phyloP scores from a whole-genome alignment of 2,888 invertebrate species.

The Plutella xylostella region DNA sequence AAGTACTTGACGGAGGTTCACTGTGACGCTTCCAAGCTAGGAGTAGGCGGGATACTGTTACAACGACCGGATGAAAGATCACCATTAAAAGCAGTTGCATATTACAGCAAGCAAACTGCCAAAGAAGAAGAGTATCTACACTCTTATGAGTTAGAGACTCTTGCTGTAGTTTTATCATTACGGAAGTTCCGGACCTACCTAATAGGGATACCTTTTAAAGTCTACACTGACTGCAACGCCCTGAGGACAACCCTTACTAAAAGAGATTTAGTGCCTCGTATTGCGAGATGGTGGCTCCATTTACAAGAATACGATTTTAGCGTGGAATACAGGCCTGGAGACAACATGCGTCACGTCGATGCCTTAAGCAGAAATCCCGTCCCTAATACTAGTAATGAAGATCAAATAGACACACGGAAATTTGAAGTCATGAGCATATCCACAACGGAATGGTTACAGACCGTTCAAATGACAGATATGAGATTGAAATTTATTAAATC shows the following conservation, averaged over 20 bases:
- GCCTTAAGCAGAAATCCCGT: constrained; percentile 21
- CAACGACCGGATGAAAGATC: constrained; percentile 20
- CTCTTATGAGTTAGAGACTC: constrained; percentile 21
- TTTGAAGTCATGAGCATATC: constrained; percentile 2
- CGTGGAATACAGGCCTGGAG: constrained; percentile 24
- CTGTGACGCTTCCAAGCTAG: too few relatives aligned
- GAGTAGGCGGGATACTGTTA: constrained; percentile 23
- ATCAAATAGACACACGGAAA: not conserved
- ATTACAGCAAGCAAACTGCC: constrained; percentile 26
- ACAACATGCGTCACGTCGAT: constrained; percentile 25
- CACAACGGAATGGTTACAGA: constrained; percentile 17
- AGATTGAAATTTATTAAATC: constrained; percentile 2
- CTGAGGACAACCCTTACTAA: constrained; percentile 22
- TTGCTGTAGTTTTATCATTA: constrained; percentile 22
- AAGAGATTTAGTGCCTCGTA: constrained; percentile 23
- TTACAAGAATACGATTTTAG: constrained; percentile 7
- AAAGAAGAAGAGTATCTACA: constrained; percentile 27
- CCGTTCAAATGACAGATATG: constrained; percentile 16
- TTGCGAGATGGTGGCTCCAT: too few relatives aligned
- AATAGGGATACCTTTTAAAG: constrained; percentile 18
- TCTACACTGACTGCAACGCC: constrained; percentile 24
- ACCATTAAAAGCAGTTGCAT: constrained; percentile 24
- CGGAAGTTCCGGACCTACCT: constrained; percentile 22
- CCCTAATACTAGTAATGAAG: not conserved
- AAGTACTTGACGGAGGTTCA: constrained; percentile 21